Percentiles rank a stretch among this genome's conserved stretches.
phyloP scores from a whole-genome alignment of 2,797 vertebrate genomes.

The Coreius guichenoti region DNA sequence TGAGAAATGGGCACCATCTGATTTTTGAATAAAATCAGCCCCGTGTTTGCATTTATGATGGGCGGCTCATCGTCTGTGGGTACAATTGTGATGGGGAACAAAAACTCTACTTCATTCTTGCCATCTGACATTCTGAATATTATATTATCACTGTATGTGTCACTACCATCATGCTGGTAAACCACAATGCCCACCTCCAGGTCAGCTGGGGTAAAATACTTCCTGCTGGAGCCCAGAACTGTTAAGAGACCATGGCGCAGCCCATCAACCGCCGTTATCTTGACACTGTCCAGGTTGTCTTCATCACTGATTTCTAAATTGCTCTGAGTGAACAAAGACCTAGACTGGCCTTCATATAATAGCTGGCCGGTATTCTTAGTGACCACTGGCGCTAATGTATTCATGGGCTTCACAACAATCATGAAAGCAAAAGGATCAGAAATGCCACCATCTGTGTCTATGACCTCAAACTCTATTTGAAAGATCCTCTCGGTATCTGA shows the following conservation, averaged over 20 bases:
- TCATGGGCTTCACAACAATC: constrained; percentile 96
- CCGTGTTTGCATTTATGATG: constrained; percentile 90
- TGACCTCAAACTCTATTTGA: constrained; percentile 90
- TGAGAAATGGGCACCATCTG: constrained; percentile 84
- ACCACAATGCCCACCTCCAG: constrained; percentile 82
- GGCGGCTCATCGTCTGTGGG: constrained; percentile 94
- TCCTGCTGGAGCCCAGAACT: constrained; percentile 78
- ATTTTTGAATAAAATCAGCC: constrained; percentile 88
- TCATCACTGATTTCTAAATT: constrained; percentile 92
- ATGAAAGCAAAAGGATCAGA: constrained; percentile 94
- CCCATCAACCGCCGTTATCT: constrained; percentile 85
- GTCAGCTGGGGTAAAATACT: constrained; percentile 86
- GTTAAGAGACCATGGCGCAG: constrained; percentile 87
- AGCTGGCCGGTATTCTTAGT: constrained; percentile 91
- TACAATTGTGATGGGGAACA: constrained; percentile 93
- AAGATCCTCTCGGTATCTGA: constrained; percentile 90
- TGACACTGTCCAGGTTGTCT: constrained; percentile 86
- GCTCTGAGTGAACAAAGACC: constrained; percentile 83
- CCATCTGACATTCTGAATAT: constrained; percentile 91
- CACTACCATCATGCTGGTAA: constrained; percentile 91
- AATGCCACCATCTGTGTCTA: constrained; percentile 89
- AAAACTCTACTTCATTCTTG: constrained; percentile 89
- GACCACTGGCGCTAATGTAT: constrained; percentile 90
- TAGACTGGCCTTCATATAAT: constrained; percentile 94
- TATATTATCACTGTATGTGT: constrained; percentile 94